Evolutionary conservation across 2,113 vertebrate species (phyloP), one percentile per base, ranked within the genome.

Genomic region (Actenoides hombroni): DNA sequence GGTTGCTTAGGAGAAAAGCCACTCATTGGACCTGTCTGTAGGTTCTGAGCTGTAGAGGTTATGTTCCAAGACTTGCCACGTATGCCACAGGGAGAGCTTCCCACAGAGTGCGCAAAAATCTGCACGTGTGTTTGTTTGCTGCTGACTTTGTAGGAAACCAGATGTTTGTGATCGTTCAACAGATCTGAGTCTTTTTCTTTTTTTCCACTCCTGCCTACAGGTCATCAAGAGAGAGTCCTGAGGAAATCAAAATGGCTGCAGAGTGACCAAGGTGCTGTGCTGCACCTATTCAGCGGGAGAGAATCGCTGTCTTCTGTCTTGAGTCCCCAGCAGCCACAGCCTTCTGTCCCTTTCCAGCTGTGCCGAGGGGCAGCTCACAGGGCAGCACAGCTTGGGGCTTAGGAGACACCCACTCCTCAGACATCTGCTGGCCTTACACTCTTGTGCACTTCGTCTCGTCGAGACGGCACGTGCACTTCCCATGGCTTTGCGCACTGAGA

Each of bases 181-280:
- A 63, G 20, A 60, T 74, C 3, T 59, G 16, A 71, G 42, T 73
- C 37, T 76, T 90, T 73, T 90, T 57, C n/a, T 42, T 85, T 8
- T 46, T 46, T 42, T 67, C 60, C 5, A 8, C 29, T 13, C 3
- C 5, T 10, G 5, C 16, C 5, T 2, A 1, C 65, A 98, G 98
- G 90, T 94, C 95, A 82, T 92, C 95, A 25, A 97, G 88, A 81
- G 98, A 97, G 92, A 96, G 94, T 94, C 95, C 97, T 1, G 98
- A 98, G 81, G 98, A 98, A 70, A 33, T 94, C 29, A 98, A 98
- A 65, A 93, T 49, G 63, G 93, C 97, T 13, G 59, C 71, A 28
- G 97, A 98, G 33, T 98, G 97, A 98, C 28, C 5, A 63, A 88
- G 42, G 49, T 67, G 54, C 56, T n/a, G 20, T 33, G n/a, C 28